Conservation (phyloP, 2,888 invertebrate species). For the Volucella bombylans region DNA sequence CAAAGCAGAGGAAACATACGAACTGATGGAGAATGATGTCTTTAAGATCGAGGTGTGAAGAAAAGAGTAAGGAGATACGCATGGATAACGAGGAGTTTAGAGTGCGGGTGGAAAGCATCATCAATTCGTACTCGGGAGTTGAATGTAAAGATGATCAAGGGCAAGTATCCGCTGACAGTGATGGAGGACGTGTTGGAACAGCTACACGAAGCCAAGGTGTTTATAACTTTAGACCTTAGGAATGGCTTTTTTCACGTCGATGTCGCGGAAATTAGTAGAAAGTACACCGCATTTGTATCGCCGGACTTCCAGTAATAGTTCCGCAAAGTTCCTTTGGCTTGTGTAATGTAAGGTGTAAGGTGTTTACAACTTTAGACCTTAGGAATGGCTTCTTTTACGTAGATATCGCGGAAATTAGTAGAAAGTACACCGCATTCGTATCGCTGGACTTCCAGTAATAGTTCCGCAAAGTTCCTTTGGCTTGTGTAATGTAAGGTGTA, state of each 20-base stretch:
- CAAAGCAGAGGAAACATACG: too few relatives aligned
- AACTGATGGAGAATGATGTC: too few relatives aligned
- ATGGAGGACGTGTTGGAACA: slow-evolving; percentile 67
- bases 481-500: not conserved
- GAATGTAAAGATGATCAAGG: too few relatives aligned
- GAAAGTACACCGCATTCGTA: slow-evolving; percentile 75
- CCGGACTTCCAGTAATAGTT: not conserved
- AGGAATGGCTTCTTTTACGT: slow-evolving; percentile 75
- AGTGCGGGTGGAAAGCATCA: too few relatives aligned
- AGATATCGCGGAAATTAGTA: slow-evolving; percentile 63
- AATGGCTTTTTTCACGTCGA: slow-evolving; percentile 75
- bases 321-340: too few relatives aligned
- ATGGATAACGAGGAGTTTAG: too few relatives aligned
- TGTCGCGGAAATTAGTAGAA: slow-evolving; percentile 67
- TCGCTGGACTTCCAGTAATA: slow-evolving; percentile 33
- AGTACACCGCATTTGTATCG: slow-evolving; percentile 75
- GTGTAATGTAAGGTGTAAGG: slow-evolving; percentile 10
- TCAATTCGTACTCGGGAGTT: too few relatives aligned
- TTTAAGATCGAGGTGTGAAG: too few relatives aligned
- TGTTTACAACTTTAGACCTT: slow-evolving; percentile 74
- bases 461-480: too few relatives aligned
- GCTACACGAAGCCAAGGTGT: slow-evolving; percentile 67
- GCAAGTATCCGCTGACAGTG: too few relatives aligned
- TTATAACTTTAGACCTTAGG: slow-evolving; percentile 72
- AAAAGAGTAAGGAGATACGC: too few relatives aligned